These are phyloP conservation scores for Sarcophilus harrisii DNA, from an alignment of 2,797 vertebrate species.

Conservation along the genomic window DNA sequence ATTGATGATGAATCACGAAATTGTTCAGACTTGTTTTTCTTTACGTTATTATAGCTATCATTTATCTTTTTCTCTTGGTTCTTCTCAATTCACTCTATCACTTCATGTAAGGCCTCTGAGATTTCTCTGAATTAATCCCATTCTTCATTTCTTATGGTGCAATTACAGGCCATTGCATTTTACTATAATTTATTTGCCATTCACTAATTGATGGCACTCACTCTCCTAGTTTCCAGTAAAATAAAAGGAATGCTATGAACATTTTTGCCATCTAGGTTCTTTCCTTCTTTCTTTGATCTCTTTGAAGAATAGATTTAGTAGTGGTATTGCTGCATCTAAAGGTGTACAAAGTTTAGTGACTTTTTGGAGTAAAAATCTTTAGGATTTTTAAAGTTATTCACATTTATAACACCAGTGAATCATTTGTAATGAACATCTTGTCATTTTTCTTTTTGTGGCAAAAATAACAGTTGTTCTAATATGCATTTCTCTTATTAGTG, in stretches of 20 bases:
- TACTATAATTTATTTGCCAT: background rate
- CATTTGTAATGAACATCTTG: background rate
- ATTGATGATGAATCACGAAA: background rate
- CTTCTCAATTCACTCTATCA: background rate
- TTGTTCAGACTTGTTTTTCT: background rate
- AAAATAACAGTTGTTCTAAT: background rate
- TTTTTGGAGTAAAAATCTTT: background rate
- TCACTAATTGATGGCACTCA: background rate
- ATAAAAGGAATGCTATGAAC: background rate
- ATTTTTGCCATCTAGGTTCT: background rate
- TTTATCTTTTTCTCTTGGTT: background rate
- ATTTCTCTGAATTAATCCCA: background rate
- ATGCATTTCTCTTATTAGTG: background rate
- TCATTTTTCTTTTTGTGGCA: background rate
- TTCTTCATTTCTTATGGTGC: background rate
- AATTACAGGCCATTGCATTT: background rate
- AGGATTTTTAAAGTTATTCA: background rate
- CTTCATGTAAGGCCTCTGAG: background rate
- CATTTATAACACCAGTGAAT: background rate
- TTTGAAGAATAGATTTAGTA: background rate
- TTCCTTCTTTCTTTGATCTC: background rate
- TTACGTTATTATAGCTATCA: background rate
- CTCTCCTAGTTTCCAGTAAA: background rate
- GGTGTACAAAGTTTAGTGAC: background rate
- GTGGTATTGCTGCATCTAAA: background rate